These are phyloP conservation scores for Calyptommatus sinebrachiatus DNA, from an alignment of 2,113 vertebrate genomes.

Conservation along the genomic window DNA sequence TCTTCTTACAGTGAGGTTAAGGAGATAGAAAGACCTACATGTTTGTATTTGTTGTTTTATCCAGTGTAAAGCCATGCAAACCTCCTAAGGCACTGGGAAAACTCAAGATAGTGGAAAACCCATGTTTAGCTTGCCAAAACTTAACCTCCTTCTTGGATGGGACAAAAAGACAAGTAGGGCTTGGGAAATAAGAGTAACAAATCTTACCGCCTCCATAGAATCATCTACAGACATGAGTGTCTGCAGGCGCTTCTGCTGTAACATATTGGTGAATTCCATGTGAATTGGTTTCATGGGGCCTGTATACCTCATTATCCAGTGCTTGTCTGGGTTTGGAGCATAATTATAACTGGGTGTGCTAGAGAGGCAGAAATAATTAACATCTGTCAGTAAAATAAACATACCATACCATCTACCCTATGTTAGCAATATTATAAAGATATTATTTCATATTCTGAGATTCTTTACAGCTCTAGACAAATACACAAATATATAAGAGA, in stretches of 20 bases:
- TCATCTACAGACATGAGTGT: conserved; percentile 95
- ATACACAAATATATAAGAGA: neutral
- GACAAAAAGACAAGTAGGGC: neutral
- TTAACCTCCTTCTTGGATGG: neutral
- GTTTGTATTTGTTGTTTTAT: neutral
- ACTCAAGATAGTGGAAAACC: neutral
- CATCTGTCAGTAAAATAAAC: conserved; percentile 28
- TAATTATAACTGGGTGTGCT: conserved; percentile 98
- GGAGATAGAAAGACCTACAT: no score
- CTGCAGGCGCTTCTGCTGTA: conserved; percentile 91
- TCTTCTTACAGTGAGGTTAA: no score
- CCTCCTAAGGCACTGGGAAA: neutral
- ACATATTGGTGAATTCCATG: conserved; percentile 98
- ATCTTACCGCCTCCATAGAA: conserved; percentile 88
- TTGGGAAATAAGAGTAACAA: neutral
- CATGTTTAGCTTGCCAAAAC: neutral
- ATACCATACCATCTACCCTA: neutral
- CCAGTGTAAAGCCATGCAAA: neutral
- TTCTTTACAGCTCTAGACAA: neutral
- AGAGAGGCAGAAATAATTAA: conserved; percentile 20
- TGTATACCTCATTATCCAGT: conserved; percentile 97
- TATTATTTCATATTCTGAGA: neutral
- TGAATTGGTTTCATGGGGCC: conserved; percentile 97
- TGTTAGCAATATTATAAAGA: conserved; percentile 14
- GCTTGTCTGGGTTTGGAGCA: conserved; percentile 93